These are phyloP conservation scores for Piscicola geometra DNA, from an alignment of 2,888 invertebrate species.

Conservation along the genomic window DNA sequence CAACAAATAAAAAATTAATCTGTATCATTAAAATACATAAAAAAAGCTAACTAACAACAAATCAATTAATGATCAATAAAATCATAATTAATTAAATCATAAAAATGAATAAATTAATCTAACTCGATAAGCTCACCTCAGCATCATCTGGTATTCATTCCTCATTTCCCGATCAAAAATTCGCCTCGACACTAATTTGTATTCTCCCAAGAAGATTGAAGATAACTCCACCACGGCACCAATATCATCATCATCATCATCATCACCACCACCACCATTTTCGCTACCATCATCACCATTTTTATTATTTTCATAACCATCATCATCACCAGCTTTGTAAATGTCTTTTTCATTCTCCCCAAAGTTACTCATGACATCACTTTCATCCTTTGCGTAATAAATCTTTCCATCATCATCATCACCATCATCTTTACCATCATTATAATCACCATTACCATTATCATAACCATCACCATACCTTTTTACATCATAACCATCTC, in stretches of 20 bases:
- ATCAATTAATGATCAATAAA: too few relatives aligned
- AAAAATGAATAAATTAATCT: too few relatives aligned
- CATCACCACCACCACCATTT: not conserved
- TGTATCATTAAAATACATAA: too few relatives aligned
- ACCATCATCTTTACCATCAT: not conserved
- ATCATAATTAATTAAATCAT: too few relatives aligned
- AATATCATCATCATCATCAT: not conserved
- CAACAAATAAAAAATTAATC: too few relatives aligned
- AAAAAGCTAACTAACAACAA: too few relatives aligned
- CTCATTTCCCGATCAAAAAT: conserved; percentile 14
- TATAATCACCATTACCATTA: not conserved
- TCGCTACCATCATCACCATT: not conserved
- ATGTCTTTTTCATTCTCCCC: too few relatives aligned
- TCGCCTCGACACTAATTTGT: conserved; percentile 63
- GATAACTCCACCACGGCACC: conserved; percentile 46
- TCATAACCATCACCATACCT: not conserved
- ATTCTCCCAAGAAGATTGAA: conserved; percentile 47
- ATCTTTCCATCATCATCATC: too few relatives aligned
- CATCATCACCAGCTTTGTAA: not conserved
- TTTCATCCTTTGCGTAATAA: too few relatives aligned
- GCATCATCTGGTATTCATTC: conserved; percentile 3
- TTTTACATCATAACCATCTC: not conserved
- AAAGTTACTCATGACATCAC: too few relatives aligned
- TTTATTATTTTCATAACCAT: conserved; percentile 47
- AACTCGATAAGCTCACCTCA: not conserved